These are phyloP conservation scores for Macrosoma leucophasiata DNA, from an alignment of 2,888 invertebrate species.

Conservation along the genomic window DNA sequence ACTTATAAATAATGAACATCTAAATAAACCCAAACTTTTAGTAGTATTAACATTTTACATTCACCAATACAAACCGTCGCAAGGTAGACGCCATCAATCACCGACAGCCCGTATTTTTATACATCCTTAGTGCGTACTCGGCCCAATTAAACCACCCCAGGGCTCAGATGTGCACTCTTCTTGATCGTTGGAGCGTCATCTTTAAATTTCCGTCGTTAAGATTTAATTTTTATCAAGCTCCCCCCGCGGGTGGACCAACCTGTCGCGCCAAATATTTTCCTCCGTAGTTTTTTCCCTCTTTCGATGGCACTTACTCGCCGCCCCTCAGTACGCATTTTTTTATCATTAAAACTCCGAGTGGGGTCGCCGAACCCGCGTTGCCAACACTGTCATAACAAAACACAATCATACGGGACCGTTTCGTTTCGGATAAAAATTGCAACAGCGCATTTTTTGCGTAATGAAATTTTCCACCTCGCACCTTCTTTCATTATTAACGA, in stretches of 20 bases:
- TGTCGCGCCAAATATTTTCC: slow-evolving; percentile 76
- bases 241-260: slow-evolving; percentile 53
- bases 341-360: slow-evolving; percentile 74
- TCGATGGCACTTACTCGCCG: slow-evolving; percentile 72
- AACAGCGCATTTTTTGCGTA: slow-evolving; percentile 39
- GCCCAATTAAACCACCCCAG: slow-evolving; percentile 69
- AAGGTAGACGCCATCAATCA: slow-evolving; percentile 31
- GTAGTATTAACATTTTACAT: too few species aligned
- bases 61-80: too few species aligned
- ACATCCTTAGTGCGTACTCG: slow-evolving; percentile 50
- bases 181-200: slow-evolving; percentile 75
- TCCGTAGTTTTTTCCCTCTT: slow-evolving; percentile 74
- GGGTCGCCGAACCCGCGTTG: slow-evolving; percentile 72
- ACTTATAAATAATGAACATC: too few species aligned
- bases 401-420: slow-evolving; percentile 57
- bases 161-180: slow-evolving; percentile 74
- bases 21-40: too few species aligned
- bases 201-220: slow-evolving; percentile 77
- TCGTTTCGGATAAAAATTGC: slow-evolving; percentile 41
- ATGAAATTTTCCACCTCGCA: slow-evolving; percentile 1
- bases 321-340: slow-evolving; percentile 75
- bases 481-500: neutral
- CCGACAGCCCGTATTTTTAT: slow-evolving; percentile 30
- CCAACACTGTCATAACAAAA: slow-evolving; percentile 73
- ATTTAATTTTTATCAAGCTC: slow-evolving; percentile 74